Conservation (phyloP, 1,140 invertebrate genomes). For the Bombus vancouverensis region DNA sequence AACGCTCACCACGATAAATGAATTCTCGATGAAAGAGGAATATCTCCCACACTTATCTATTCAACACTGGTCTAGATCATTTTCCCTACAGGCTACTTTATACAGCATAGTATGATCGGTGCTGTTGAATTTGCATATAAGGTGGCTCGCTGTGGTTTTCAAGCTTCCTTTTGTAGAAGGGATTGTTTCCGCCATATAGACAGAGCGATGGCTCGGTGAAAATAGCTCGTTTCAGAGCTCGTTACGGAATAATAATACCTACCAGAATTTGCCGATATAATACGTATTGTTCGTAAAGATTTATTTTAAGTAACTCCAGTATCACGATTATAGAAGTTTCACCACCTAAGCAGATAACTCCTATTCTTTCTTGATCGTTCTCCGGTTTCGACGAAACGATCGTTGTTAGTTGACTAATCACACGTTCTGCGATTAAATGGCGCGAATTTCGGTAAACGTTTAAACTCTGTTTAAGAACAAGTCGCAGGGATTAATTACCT, state of each 20-base stretch:
- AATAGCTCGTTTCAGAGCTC: conserved; percentile 31
- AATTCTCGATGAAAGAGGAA: background rate
- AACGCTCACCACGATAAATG: conserved; percentile 5
- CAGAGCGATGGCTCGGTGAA: conserved; percentile 35
- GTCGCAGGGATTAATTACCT: conserved; percentile 53
- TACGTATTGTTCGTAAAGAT: background rate
- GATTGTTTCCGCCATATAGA: conserved; percentile 38
- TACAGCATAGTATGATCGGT: conserved; percentile 33
- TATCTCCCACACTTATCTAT: conserved; percentile 27
- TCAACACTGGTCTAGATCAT: conserved; percentile 21
- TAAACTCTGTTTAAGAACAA: conserved; percentile 36
- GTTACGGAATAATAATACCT: conserved; percentile 36
- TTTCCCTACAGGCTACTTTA: conserved; percentile 43
- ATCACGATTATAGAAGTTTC: too few relatives aligned
- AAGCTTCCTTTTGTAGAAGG: conserved; percentile 46
- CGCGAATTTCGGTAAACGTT: conserved; percentile 25
- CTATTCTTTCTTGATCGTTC: background rate
- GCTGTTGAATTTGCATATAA: conserved; percentile 70
- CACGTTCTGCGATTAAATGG: background rate
- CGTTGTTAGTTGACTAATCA: background rate
- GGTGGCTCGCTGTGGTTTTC: conserved; percentile 54
- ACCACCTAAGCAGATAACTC: too few relatives aligned
- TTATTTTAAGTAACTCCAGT: background rate
- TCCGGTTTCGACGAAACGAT: background rate
- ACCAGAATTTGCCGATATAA: background rate